phyloP scores from a whole-genome alignment of 2,113 vertebrate genomes.

The Ceratotherium simum region DNA sequence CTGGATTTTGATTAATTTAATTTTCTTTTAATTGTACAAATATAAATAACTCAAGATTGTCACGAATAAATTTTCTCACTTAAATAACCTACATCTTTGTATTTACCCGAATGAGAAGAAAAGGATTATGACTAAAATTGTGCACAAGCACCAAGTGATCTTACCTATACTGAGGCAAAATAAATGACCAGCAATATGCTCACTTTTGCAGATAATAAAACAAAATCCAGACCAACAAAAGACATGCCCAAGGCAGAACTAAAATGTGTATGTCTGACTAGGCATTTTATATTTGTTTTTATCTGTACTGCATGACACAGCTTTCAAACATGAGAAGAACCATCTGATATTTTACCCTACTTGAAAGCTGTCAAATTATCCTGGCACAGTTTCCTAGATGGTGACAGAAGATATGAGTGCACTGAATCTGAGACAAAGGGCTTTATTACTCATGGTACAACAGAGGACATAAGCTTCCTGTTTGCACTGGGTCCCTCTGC shows the following conservation, averaged over 20 bases:
- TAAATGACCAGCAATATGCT: not conserved
- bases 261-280: not conserved
- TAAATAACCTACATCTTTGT: not conserved
- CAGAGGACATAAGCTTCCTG: not conserved
- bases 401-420: not conserved
- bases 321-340: not conserved
- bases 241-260: not conserved
- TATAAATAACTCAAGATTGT: not conserved
- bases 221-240: not conserved
- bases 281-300: not conserved
- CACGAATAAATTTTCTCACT: not conserved
- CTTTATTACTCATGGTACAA: not conserved
- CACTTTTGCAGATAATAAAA: not conserved
- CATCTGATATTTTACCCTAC: not conserved
- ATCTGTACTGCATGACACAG: not conserved
- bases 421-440: not conserved
- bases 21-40: not conserved
- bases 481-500: fast-evolving
- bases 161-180: not conserved
- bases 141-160: not conserved
- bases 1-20: not conserved
- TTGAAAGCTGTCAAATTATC: not conserved
- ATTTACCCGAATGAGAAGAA: not conserved
- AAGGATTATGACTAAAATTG: not conserved
- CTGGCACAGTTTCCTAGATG: not conserved